Percentiles rank a stretch among this genome's conserved stretches.
These are phyloP conservation scores for Tinea trinotella DNA, from an alignment of 2,888 invertebrate species.

Conservation along the genomic window DNA sequence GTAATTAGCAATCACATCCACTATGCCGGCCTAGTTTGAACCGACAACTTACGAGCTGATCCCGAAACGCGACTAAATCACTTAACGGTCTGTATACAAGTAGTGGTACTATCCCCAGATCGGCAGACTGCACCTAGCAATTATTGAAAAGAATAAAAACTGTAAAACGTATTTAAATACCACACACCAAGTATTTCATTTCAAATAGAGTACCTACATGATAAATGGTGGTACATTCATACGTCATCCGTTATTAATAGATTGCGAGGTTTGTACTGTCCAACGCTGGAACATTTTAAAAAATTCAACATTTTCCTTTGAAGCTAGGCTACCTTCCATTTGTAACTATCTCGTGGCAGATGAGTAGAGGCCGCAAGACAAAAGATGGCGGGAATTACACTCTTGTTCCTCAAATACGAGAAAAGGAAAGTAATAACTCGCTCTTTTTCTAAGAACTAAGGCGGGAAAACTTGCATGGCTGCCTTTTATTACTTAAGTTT, in stretches of 20 bases:
- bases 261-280: background rate
- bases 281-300: conserved; percentile 36
- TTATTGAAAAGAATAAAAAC: too few relatives aligned
- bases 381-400: conserved; percentile 63
- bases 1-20: too few relatives aligned
- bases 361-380: conserved; percentile 44
- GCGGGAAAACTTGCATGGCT: conserved; percentile 33
- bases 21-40: too few relatives aligned
- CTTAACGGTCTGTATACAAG: too few relatives aligned
- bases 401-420: conserved; percentile 61
- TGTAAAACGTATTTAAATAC: too few relatives aligned
- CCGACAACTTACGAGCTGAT: too few relatives aligned
- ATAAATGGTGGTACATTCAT: too few relatives aligned
- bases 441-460: conserved; percentile 47
- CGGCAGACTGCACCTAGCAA: too few relatives aligned
- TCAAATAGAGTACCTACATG: too few relatives aligned
- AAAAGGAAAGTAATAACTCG: conserved; percentile 52
- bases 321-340: conserved; percentile 58
- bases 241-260: background rate
- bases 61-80: too few relatives aligned
- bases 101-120: too few relatives aligned
- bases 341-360: conserved; percentile 29
- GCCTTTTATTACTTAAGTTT: background rate
- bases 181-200: too few relatives aligned
- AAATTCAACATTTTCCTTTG: conserved; percentile 55